Base-by-base conservation (phyloP, 2,888 invertebrate species). In the Kryphioiulus occultus region DNA sequence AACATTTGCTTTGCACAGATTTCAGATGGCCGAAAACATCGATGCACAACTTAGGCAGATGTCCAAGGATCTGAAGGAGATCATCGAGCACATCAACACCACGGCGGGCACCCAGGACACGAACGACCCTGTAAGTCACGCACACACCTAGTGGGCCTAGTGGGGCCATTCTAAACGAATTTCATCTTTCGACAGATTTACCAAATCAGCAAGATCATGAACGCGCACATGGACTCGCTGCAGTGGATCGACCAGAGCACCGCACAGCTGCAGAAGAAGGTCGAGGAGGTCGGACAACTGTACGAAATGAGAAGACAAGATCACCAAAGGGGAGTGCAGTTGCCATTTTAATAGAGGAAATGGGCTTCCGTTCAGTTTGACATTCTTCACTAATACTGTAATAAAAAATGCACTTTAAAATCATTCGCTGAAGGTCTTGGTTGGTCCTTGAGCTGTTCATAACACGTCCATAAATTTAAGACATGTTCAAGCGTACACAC, bases 201-300 rank as follows among this genome's bases (percentile, higher is more conserved):
- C 12, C 98, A 98, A 93, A 96, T 99, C 90, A 96, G 97, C 0
- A 96, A 96, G 90, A 98, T 99, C 89, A 93, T 99, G 4, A 98
- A 98, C 92, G 97, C 98, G 0, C 99, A 99, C 91, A 98, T 98
- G 96, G 97, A 97, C 85, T 97, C 98, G 0, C 93, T 99, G 91
- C 97, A 98, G 90, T 98, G 98, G 98, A 95, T 99, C 82, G 98
- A 98, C 91, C 95, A 95, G 89, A 96, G 96, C 88, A 95, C 97
- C 5, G 94, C 95, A 0, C 94, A 95, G 89, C 95, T 98, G 59
- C 94, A 95, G 30, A 94, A 95, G 35, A 95, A 96, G 90, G 93
- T 97, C 86, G 97, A 97, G 90, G 96, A 96, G 88, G 94, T 98
- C 39, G 94, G 95, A 32, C 95, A 96, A 89, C 95, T 96, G 90